A percentile compares a stretch with the other conserved stretches of the same genome.
Evolutionary conservation across 2,888 invertebrate genomes (phyloP).

Genomic region (Clitarchus hookeri): DNA sequence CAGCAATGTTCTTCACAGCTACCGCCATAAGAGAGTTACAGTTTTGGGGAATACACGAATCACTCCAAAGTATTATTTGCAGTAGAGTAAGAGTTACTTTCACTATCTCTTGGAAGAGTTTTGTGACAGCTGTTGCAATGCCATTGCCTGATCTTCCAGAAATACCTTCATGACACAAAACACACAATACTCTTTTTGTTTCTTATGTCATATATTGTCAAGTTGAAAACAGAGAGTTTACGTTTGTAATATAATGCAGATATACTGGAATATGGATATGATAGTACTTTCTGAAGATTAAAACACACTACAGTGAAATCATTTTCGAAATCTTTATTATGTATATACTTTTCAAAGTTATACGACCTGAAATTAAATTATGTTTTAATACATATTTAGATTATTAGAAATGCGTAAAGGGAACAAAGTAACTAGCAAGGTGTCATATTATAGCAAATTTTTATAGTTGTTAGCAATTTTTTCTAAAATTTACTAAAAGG

Average conservation of each 20-base stretch:
- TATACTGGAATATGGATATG: background rate
- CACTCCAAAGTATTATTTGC: background rate
- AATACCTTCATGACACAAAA: background rate
- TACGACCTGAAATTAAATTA: no score
- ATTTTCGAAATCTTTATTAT: no score
- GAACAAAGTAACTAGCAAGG: no score
- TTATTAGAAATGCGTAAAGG: no score
- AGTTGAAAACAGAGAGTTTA: background rate
- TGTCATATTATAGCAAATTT: no score
- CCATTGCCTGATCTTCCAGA: background rate
- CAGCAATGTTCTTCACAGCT: background rate
- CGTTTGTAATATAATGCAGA: background rate
- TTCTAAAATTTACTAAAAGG: no score
- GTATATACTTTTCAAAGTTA: no score
- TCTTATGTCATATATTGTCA: background rate
- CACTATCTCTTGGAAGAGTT: background rate
- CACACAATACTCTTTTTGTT: background rate
- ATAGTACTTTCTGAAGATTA: background rate
- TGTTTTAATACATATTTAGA: no score
- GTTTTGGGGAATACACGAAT: background rate
- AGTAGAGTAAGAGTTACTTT: background rate
- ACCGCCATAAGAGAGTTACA: background rate
- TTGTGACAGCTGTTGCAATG: background rate
- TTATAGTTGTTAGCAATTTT: no score
- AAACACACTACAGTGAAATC: background rate